phyloP scores from a whole-genome alignment of 53 echinoderm and acorn worm species.

The Crossaster papposus region DNA sequence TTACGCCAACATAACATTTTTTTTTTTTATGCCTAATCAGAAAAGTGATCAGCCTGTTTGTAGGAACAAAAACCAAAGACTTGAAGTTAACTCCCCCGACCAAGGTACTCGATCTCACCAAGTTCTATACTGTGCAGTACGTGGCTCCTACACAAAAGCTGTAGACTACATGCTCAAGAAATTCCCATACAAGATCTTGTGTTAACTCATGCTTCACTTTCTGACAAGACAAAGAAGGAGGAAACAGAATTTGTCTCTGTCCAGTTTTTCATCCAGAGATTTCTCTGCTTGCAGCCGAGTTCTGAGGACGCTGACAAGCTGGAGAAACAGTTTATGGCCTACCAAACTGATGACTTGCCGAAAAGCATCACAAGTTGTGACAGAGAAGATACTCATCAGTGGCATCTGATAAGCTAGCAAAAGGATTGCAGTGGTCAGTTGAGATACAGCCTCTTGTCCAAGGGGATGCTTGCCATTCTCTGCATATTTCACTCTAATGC shows the following conservation, averaged over 20 bases:
- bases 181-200: slow-evolving; percentile 64
- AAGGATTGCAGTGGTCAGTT: slow-evolving; percentile 35
- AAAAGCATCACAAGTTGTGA: slow-evolving; percentile 33
- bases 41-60: slow-evolving; percentile 35
- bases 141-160: slow-evolving; percentile 1
- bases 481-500: slow-evolving; percentile 20
- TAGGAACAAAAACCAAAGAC: slow-evolving; percentile 12
- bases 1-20: too few relatives aligned
- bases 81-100: slow-evolving; percentile 6
- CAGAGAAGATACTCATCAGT: slow-evolving; percentile 5
- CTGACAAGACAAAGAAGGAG: background rate
- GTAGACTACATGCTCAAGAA: slow-evolving; percentile 27
- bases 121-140: slow-evolving; percentile 22
- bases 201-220: slow-evolving; percentile 21
- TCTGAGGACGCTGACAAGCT: slow-evolving; percentile 14
- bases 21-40: too few relatives aligned
- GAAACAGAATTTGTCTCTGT: slow-evolving; percentile 25
- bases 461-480: slow-evolving; percentile 40
- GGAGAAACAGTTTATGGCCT: slow-evolving; percentile 8
- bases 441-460: slow-evolving; percentile 11
- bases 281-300: slow-evolving; percentile 3
- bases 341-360: background rate
- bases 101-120: slow-evolving; percentile 17
- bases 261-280: background rate
- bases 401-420: slow-evolving; percentile 24